A percentile compares a stretch with the other conserved stretches of the same genome.
These are phyloP conservation scores for Calvadosia cruxmelitensis DNA, from an alignment of 30 jellyfish, hydroid and myxozoan genomes.

Conservation along the genomic window DNA sequence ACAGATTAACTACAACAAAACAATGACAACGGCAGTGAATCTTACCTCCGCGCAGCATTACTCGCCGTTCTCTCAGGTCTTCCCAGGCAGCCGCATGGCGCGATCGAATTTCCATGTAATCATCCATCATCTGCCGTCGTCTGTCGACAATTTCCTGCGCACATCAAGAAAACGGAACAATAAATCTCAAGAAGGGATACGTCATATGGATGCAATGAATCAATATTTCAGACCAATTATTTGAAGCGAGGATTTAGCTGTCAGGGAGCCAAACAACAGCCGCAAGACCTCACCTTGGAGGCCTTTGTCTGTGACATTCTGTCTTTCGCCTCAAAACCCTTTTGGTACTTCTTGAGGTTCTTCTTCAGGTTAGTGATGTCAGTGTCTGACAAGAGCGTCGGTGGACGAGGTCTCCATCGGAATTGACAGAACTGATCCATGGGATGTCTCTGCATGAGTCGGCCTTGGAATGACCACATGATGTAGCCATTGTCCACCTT, in stretches of 20 bases:
- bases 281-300: slow-evolving; percentile 39
- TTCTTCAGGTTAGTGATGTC: slow-evolving; percentile 57
- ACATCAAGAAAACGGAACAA: too few species aligned
- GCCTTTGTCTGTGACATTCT: slow-evolving; percentile 89
- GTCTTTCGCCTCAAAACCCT: slow-evolving; percentile 87
- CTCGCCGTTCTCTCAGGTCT: slow-evolving; percentile 35
- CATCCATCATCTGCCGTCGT: slow-evolving; percentile 48
- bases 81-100: slow-evolving; percentile 29
- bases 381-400: slow-evolving; percentile 48
- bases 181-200: too few species aligned
- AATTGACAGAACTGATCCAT: slow-evolving; percentile 84
- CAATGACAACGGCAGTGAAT: neutral
- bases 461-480: slow-evolving; percentile 96
- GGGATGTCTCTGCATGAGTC: slow-evolving; percentile 62
- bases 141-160: slow-evolving; percentile 76
- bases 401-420: slow-evolving; percentile 97
- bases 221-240: neutral
- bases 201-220: too few species aligned
- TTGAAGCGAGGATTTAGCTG: neutral
- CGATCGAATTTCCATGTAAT: slow-evolving; percentile 43
- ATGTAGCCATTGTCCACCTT: slow-evolving; percentile 83
- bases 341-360: slow-evolving; percentile 84
- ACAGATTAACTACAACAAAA: slow-evolving; percentile 1
- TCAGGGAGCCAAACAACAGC: neutral
- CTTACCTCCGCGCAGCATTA: slow-evolving; percentile 55